Evolutionary conservation across 2,113 vertebrate genomes (phyloP).

Genomic region (Theristicus caerulescens): DNA sequence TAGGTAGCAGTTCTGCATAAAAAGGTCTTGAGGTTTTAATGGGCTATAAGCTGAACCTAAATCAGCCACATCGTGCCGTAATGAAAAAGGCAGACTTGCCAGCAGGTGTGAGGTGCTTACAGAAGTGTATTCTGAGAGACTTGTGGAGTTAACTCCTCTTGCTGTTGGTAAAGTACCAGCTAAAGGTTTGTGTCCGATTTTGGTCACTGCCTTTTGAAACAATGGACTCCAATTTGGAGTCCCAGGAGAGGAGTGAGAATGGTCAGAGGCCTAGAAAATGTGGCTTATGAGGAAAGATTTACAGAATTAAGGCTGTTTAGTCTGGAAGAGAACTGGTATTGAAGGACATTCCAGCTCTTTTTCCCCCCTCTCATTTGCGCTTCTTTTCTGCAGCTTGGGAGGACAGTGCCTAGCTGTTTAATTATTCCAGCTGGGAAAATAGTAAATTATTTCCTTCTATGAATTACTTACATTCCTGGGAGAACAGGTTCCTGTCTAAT

Average conservation of each 20-base stretch:
- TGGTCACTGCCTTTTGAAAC: neutral
- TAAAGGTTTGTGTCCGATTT: neutral
- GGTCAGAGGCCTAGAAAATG: neutral
- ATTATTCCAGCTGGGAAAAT: constrained; percentile 61
- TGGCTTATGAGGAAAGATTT: neutral
- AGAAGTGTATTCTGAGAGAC: neutral
- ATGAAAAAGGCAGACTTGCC: neutral
- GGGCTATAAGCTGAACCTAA: neutral
- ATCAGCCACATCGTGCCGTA: neutral
- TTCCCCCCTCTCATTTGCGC: neutral
- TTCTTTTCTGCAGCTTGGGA: neutral
- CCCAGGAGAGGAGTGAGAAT: neutral
- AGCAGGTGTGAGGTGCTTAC: neutral
- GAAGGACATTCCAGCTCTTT: neutral
- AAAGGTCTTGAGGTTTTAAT: neutral
- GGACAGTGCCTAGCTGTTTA: constrained; percentile 40
- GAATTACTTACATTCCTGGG: constrained; percentile 77
- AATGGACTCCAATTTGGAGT: neutral
- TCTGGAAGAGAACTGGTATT: neutral
- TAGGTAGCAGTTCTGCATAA: neutral
- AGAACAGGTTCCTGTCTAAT: constrained; percentile 82
- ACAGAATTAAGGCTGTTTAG: neutral
- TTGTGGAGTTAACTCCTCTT: neutral
- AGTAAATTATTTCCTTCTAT: constrained; percentile 76
- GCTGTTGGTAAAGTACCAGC: neutral